Conservation (phyloP, 2,797 vertebrate species). For the Mormyrops boulengeri region DNA sequence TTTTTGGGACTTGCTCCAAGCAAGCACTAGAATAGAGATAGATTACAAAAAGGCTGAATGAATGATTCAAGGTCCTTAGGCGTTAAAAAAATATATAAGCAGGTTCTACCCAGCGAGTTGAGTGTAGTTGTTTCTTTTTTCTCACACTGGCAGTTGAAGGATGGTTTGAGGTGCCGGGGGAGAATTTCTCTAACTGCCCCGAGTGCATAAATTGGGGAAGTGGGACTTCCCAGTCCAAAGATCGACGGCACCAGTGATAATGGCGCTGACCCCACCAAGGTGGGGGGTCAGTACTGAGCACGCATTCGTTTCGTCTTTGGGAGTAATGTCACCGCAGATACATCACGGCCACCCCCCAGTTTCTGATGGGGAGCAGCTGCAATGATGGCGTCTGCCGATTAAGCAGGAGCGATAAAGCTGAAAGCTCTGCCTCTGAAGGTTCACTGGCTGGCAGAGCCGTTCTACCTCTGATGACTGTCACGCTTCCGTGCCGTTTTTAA, state of each 20-base stretch:
- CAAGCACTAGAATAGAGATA: neutral
- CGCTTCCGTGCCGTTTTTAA: neutral
- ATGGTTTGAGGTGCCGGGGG: neutral
- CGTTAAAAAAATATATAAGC: neutral
- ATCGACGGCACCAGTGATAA: neutral
- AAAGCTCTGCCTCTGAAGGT: neutral
- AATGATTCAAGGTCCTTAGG: neutral
- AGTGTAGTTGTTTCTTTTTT: neutral
- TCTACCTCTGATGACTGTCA: constrained; percentile 4
- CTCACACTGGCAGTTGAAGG: neutral
- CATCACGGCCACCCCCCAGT: neutral
- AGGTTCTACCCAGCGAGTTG: neutral
- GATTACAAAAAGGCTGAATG: neutral
- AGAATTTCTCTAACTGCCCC: neutral
- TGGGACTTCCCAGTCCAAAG: neutral
- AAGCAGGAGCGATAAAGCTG: neutral
- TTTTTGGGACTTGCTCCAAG: neutral
- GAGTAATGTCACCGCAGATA: neutral
- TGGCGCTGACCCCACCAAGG: neutral
- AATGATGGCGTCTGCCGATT: neutral
- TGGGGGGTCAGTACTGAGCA: neutral
- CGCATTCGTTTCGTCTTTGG: neutral
- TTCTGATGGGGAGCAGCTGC: neutral
- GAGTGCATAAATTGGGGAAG: neutral
- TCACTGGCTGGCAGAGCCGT: neutral